Percentiles rank a stretch among this genome's conserved stretches.
These are phyloP conservation scores for Urosaurus nigricauda DNA, from an alignment of 2,797 vertebrate genomes.

Conservation along the genomic window DNA sequence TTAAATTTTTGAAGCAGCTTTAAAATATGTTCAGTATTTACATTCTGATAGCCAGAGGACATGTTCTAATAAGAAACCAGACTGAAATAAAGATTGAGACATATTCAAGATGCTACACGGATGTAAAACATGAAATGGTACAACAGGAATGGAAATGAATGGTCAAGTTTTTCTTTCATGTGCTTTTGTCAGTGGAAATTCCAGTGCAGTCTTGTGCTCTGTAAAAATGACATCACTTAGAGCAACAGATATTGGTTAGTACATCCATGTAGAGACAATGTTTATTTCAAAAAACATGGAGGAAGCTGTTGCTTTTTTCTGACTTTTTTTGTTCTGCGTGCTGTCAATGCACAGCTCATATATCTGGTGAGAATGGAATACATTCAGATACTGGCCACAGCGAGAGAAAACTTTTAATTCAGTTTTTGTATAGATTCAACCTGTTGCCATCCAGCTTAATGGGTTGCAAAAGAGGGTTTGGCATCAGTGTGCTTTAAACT, in stretches of 20 bases:
- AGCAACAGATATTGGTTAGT: constrained; percentile 48
- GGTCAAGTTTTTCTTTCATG: constrained; percentile 34
- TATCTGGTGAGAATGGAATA: constrained; percentile 39
- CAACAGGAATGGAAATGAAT: neutral
- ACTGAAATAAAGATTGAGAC: neutral
- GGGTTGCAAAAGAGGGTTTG: neutral
- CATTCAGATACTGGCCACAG: constrained; percentile 48
- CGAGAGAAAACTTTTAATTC: constrained; percentile 6
- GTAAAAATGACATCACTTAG: constrained; percentile 56
- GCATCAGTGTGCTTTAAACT: constrained; percentile 13
- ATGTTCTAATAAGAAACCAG: neutral
- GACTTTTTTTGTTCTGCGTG: constrained; percentile 45
- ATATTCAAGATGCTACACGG: neutral
- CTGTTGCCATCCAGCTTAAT: neutral
- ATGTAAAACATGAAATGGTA: neutral
- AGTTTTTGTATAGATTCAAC: constrained; percentile 1
- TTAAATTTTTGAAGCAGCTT: constrained; percentile 49
- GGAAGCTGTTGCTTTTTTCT: neutral
- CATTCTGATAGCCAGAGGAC: neutral
- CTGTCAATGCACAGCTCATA: constrained; percentile 32
- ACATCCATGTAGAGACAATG: constrained; percentile 44
- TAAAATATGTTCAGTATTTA: constrained; percentile 50
- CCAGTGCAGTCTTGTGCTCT: constrained; percentile 58
- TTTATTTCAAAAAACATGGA: constrained; percentile 41
- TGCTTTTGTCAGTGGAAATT: constrained; percentile 51